A percentile compares a stretch with the other conserved stretches of the same genome.
Evolutionary conservation across 2,113 vertebrate genomes (phyloP).

Genomic region (Bos indicus): DNA sequence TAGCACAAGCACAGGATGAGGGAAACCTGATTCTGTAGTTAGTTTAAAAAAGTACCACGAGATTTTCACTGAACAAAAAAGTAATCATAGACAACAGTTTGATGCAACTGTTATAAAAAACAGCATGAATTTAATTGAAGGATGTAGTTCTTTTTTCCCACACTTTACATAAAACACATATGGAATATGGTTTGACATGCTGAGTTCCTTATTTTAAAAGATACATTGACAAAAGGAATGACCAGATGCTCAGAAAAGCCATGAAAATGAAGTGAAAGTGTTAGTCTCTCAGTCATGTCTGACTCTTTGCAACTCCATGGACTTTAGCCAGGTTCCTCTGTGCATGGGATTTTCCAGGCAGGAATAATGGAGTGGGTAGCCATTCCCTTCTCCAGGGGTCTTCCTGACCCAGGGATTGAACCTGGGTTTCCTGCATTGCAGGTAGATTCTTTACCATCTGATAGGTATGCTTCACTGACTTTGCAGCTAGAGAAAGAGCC

Average conservation of each 20-base stretch:
- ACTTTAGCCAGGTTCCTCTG: neutral
- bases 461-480: neutral
- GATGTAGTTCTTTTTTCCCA: neutral
- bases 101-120: neutral
- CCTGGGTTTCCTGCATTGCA: neutral
- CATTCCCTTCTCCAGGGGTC: neutral
- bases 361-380: neutral
- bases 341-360: neutral
- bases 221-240: neutral
- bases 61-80: slow-evolving; percentile 7
- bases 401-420: neutral
- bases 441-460: neutral
- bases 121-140: neutral
- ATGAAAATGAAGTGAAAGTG: neutral
- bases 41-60: neutral
- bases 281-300: neutral
- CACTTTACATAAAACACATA: neutral
- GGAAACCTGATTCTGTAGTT: neutral
- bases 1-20: neutral
- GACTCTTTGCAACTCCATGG: neutral
- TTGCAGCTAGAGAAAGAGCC: neutral
- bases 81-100: neutral
- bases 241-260: neutral
- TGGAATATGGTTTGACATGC: neutral
- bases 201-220: neutral